phyloP scores from a whole-genome alignment of 30 jellyfish, hydroid and myxozoan species.

The Hydractinia echinata region DNA sequence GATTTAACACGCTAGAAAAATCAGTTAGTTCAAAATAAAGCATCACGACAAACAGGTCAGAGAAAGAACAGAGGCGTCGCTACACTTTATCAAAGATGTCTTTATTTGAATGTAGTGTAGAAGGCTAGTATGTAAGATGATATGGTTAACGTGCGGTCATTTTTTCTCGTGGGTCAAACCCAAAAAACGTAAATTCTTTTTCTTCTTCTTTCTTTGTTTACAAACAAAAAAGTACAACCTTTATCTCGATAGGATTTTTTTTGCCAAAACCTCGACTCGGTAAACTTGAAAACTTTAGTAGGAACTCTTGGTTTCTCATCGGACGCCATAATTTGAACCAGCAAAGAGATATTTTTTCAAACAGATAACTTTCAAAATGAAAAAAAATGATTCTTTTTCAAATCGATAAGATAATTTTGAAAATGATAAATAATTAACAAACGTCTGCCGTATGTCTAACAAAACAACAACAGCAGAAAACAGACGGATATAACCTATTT shows the following conservation, averaged over 20 bases:
- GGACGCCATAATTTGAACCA: neutral
- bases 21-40: too few relatives aligned
- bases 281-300: constrained; percentile 1
- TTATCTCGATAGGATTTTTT: constrained; percentile 13
- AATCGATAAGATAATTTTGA: neutral
- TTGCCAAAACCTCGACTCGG: constrained; percentile 25
- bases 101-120: too few relatives aligned
- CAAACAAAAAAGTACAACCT: neutral
- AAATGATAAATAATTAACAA: neutral
- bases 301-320: neutral
- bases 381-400: neutral
- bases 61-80: too few relatives aligned
- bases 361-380: neutral
- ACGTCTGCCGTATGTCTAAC: neutral
- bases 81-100: too few relatives aligned
- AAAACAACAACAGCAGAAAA: too few relatives aligned
- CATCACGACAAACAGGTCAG: too few relatives aligned
- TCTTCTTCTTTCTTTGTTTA: neutral
- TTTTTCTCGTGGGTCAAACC: neutral
- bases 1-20: too few relatives aligned
- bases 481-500: too few relatives aligned
- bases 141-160: neutral
- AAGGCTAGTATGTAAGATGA: too few relatives aligned
- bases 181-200: neutral
- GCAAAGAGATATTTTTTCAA: too few relatives aligned